Conservation (phyloP, 2,113 vertebrate genomes). For the Baryphthengus martii region DNA sequence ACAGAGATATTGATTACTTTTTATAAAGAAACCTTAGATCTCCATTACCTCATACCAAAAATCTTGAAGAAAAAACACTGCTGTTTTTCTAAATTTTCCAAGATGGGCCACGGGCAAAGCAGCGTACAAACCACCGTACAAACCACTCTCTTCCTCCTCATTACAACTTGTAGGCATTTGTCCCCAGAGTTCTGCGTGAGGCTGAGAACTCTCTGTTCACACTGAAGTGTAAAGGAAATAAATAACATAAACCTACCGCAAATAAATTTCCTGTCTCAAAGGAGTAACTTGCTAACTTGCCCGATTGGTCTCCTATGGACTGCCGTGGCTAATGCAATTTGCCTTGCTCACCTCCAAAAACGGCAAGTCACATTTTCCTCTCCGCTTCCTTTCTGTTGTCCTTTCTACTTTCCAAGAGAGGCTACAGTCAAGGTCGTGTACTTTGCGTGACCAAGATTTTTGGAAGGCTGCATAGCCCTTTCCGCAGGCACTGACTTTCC, state of each 20-base stretch:
- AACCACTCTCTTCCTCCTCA: neutral
- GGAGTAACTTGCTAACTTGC: neutral
- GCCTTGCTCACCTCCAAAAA: neutral
- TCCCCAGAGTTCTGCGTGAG: neutral
- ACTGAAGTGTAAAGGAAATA: neutral
- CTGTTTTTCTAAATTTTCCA: neutral
- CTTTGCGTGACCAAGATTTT: neutral
- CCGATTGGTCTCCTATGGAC: neutral
- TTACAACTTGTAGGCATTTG: rapidly evolving
- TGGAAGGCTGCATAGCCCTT: neutral
- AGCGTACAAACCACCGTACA: neutral
- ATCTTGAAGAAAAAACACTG: neutral
- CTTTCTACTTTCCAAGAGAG: neutral
- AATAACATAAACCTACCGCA: neutral
- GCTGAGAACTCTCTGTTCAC: neutral
- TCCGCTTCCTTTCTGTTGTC: neutral
- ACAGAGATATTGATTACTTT: neutral
- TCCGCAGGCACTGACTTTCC: neutral
- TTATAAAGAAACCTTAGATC: neutral
- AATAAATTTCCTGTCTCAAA: neutral
- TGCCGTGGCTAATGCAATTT: neutral
- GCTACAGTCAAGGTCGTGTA: neutral
- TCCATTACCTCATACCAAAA: neutral
- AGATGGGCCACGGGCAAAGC: neutral
- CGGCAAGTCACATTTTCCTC: neutral